Conservation (phyloP, 2,797 vertebrate genomes). For the Pseudochirops corinnae region DNA sequence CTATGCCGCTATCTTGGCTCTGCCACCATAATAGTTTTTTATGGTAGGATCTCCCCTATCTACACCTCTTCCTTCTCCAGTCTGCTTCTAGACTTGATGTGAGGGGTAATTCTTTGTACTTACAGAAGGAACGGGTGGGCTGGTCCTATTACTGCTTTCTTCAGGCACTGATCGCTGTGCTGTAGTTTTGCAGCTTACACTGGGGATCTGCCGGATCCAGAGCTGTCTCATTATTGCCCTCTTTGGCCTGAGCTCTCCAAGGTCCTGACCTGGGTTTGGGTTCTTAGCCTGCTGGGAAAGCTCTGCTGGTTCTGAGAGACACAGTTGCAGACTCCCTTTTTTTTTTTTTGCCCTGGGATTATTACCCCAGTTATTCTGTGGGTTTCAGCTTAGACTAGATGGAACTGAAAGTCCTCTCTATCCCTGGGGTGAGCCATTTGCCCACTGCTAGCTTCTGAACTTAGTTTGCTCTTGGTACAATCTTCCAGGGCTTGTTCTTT, state of each 20-base stretch:
- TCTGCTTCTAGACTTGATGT: background rate
- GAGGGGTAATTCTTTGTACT: background rate
- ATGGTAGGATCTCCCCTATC: background rate
- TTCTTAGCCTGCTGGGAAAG: background rate
- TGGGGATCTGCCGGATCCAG: background rate
- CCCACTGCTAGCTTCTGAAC: background rate
- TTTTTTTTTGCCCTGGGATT: background rate
- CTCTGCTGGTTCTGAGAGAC: too few species aligned
- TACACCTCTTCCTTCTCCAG: background rate
- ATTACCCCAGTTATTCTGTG: background rate
- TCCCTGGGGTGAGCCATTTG: too few species aligned
- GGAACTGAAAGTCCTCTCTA: background rate
- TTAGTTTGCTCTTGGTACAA: background rate
- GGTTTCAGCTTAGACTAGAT: background rate
- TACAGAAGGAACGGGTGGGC: background rate
- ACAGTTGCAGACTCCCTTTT: background rate
- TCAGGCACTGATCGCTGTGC: background rate
- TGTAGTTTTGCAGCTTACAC: background rate
- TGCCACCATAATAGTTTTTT: background rate
- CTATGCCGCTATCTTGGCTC: too few species aligned
- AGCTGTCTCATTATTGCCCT: background rate
- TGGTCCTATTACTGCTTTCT: background rate
- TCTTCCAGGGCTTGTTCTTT: background rate
- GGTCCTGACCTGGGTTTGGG: background rate
- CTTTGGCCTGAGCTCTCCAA: background rate